A percentile compares a stretch with the other conserved stretches of the same genome.
Evolutionary conservation across 1,140 invertebrate genomes (phyloP).

Genomic region (Drosophila sucinea): DNA sequence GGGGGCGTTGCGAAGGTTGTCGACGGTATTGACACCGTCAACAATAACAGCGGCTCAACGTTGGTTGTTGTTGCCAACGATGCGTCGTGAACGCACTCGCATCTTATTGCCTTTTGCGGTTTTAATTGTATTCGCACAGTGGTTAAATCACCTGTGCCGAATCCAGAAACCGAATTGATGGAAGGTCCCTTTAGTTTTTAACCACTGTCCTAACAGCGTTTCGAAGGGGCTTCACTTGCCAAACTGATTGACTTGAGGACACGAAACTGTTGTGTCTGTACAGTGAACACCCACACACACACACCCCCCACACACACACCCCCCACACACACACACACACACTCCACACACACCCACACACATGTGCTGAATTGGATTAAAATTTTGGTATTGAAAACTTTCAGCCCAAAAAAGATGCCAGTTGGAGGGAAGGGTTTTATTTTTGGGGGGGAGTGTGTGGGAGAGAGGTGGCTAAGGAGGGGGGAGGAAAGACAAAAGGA

Average conservation of each 20-base stretch:
- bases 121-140: slow-evolving; percentile 59
- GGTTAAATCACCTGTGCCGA: not conserved
- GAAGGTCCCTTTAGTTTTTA: not conserved
- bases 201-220: slow-evolving; percentile 16
- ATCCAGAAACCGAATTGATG: too few species aligned
- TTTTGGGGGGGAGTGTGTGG: not conserved
- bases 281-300: not conserved
- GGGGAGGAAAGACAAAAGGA: slow-evolving; percentile 41
- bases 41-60: not conserved
- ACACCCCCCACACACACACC: not conserved
- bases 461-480: not conserved
- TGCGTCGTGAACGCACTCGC: slow-evolving; percentile 23
- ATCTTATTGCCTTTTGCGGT: slow-evolving; percentile 52
- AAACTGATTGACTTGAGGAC: slow-evolving; percentile 47
- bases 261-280: slow-evolving; percentile 9
- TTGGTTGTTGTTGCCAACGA: slow-evolving; percentile 28
- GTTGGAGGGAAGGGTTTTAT: not conserved
- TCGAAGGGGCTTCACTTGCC: slow-evolving; percentile 18
- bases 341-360: slow-evolving; percentile 8
- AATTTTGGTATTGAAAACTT: slow-evolving; percentile 69
- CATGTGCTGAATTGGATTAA: slow-evolving; percentile 56
- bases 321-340: not conserved
- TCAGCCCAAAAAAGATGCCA: slow-evolving; percentile 37
- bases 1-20: slow-evolving; percentile 46
- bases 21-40: slow-evolving; percentile 57